phyloP scores from a whole-genome alignment of 2,113 vertebrate genomes.

The Spea multiplicata region DNA sequence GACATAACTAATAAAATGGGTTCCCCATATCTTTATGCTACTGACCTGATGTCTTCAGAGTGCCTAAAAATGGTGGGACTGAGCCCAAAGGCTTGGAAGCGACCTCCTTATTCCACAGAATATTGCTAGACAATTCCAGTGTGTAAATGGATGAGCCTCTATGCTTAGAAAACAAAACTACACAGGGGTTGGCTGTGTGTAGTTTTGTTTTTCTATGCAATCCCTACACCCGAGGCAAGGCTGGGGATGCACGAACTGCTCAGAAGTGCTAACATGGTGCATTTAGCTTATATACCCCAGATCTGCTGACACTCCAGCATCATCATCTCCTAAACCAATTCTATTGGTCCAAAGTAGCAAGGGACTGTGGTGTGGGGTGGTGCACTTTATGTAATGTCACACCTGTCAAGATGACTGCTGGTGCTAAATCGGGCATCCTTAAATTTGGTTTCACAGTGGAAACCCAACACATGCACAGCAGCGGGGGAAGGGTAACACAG shows the following conservation, averaged over 20 bases:
- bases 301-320: constrained; percentile 68
- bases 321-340: constrained; percentile 50
- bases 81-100: constrained; percentile 78
- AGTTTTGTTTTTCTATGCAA: constrained; percentile 95
- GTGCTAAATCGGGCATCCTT: constrained; percentile 64
- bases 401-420: constrained; percentile 69
- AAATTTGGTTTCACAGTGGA: constrained; percentile 56
- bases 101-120: constrained; percentile 86
- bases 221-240: constrained; percentile 99
- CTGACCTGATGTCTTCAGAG: constrained; percentile 94
- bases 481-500: constrained; percentile 5
- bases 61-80: constrained; percentile 84
- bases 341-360: constrained; percentile 72
- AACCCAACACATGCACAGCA: constrained; percentile 38
- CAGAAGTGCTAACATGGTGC: constrained; percentile 72
- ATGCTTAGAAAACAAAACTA: constrained; percentile 92
- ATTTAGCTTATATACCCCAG: constrained; percentile 83
- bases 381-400: constrained; percentile 65
- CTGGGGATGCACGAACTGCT: constrained; percentile 98
- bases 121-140: constrained; percentile 81
- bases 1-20: not conserved
- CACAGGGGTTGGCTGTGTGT: constrained; percentile 85
- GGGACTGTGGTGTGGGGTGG: constrained; percentile 66
- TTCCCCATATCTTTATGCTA: constrained; percentile 48
- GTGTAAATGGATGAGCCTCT: constrained; percentile 87